phyloP scores from a whole-genome alignment of 2,113 vertebrate genomes.

The Myotis brandtii region DNA sequence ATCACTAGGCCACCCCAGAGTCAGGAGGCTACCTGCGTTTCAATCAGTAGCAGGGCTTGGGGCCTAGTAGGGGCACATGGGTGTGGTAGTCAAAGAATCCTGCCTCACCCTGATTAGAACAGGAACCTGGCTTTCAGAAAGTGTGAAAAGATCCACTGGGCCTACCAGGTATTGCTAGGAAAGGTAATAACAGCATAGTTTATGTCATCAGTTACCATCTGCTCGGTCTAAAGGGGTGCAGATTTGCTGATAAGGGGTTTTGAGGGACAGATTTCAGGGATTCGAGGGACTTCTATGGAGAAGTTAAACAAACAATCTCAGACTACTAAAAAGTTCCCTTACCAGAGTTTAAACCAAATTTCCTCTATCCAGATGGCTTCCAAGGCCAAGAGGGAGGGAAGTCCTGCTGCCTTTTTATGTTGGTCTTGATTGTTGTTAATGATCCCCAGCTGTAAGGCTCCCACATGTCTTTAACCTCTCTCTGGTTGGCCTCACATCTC shows the following conservation, averaged over 20 bases:
- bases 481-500: constrained; percentile 81
- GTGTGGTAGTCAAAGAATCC: neutral
- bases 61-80: neutral
- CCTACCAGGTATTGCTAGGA: neutral
- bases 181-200: neutral
- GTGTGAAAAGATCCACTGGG: neutral
- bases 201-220: neutral
- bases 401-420: constrained; percentile 81
- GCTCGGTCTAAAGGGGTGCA: neutral
- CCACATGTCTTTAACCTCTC: constrained; percentile 82
- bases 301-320: constrained; percentile 48
- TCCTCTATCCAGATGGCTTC: constrained; percentile 81
- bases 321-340: constrained; percentile 73
- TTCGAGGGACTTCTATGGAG: constrained; percentile 13
- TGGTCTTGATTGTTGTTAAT: constrained; percentile 83
- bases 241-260: neutral
- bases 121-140: neutral
- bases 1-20: neutral
- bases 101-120: neutral
- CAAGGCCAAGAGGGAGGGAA: constrained; percentile 79
- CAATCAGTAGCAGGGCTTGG: neutral
- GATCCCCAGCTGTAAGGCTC: constrained; percentile 81
- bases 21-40: neutral
- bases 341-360: constrained; percentile 73
- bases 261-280: neutral